phyloP scores from a whole-genome alignment of 2,888 invertebrate genomes.

The Acanthococcus lagerstroemiae region DNA sequence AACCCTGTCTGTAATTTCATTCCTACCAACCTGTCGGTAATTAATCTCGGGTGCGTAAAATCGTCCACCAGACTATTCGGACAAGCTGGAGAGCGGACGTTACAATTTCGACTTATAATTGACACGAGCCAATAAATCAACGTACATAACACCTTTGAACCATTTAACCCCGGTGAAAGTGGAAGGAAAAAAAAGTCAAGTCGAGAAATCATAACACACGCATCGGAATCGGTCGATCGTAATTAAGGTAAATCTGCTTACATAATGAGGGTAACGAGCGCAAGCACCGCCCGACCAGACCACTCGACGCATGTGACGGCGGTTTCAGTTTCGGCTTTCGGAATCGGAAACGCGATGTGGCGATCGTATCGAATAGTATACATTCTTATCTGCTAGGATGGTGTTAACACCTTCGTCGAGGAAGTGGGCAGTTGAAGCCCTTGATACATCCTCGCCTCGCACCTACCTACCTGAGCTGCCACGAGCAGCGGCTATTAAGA shows the following conservation, averaged over 20 bases:
- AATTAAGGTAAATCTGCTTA: neutral
- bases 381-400: too few species aligned
- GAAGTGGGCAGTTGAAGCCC: constrained; percentile 20
- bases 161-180: neutral
- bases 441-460: constrained; percentile 6
- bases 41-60: neutral
- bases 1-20: too few species aligned
- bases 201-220: neutral
- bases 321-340: too few species aligned
- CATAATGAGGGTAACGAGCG: neutral
- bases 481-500: neutral
- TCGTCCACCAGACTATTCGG: too few species aligned
- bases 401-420: neutral
- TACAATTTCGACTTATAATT: neutral
- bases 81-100: too few species aligned
- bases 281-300: too few species aligned
- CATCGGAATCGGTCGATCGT: neutral
- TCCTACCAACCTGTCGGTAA: too few species aligned
- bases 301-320: too few species aligned
- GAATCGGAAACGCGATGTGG: too few species aligned
- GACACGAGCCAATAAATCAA: neutral
- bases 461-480: constrained; percentile 1
- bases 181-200: neutral
- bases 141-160: neutral
- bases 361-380: too few species aligned